Evolutionary conservation across 1,140 invertebrate species (phyloP), one percentile per base, ranked within the genome.

Genomic region (Orius laevigatus): DNA sequence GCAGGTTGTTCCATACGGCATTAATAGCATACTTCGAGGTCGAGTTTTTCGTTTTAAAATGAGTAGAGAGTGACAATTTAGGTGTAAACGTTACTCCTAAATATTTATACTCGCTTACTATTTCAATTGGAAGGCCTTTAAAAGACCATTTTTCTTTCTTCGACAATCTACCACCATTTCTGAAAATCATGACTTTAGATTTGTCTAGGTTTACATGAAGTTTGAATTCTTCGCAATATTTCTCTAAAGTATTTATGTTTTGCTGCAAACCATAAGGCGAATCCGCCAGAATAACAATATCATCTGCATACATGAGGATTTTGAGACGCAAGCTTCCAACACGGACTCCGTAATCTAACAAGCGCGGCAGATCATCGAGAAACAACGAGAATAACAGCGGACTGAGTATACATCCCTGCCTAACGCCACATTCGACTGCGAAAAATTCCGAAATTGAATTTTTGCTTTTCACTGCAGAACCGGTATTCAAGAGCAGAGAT

Each of bases 101-200:
- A n/a, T n/a, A n/a, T n/a, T n/a, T n/a, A n/a, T n/a, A n/a, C n/a
- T n/a, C n/a, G n/a, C n/a, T n/a, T n/a, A n/a, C n/a, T n/a, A n/a
- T n/a, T n/a, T n/a, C n/a, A n/a, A n/a, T n/a, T n/a, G n/a, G n/a
- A n/a, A n/a, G n/a, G n/a, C n/a, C n/a, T n/a, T n/a, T n/a, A n/a
- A n/a, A n/a, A n/a, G n/a, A n/a, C n/a, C n/a, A n/a, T n/a, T n/a
- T n/a, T n/a, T n/a, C n/a, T n/a, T n/a, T n/a, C n/a, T n/a, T n/a
- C n/a, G n/a, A n/a, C n/a, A n/a, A n/a, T 19, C 36, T 44, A 2
- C 58, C 52, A 1, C 55, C 52, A 15, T 49, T 47, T 38, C 45
- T 33, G 45, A 57, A 57, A 32, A 55, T 43, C 16, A 58, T 18
- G 32, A 57, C 46, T 39, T 55, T 58, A 11, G 54, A 56, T 53